These are phyloP conservation scores for Chloropsis hardwickii DNA, from an alignment of 2,113 vertebrate species.

Conservation along the genomic window DNA sequence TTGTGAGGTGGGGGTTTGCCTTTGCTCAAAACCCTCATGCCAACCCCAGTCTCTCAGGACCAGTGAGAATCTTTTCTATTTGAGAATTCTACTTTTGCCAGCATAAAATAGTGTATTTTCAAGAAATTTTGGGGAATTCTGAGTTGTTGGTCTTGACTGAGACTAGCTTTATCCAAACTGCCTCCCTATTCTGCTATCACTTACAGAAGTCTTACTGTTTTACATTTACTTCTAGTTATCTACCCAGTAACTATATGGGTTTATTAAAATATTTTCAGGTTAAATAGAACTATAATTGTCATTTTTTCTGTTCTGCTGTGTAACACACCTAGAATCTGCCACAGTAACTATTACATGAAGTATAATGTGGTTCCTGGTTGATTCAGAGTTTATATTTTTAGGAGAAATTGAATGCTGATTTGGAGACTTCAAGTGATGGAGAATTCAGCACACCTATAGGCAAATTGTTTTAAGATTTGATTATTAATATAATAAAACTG, in stretches of 20 bases:
- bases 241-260: accelerated
- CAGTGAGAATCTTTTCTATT: neutral
- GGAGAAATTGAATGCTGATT: neutral
- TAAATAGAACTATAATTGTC: neutral
- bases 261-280: neutral
- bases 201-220: neutral
- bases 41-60: neutral
- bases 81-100: neutral
- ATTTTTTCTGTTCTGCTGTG: neutral
- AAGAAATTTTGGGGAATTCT: neutral
- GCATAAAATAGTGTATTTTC: neutral
- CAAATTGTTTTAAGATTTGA: neutral
- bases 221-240: neutral
- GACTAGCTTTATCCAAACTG: neutral
- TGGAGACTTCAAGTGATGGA: neutral
- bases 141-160: neutral
- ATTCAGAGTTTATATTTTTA: neutral
- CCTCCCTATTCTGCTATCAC: neutral
- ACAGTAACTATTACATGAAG: neutral
- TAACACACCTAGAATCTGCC: neutral
- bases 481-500: neutral
- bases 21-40: accelerated
- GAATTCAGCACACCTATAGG: neutral
- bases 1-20: neutral
- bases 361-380: neutral